phyloP scores from a whole-genome alignment of 2,888 invertebrate genomes.

The Ennomos fuscantarius region DNA sequence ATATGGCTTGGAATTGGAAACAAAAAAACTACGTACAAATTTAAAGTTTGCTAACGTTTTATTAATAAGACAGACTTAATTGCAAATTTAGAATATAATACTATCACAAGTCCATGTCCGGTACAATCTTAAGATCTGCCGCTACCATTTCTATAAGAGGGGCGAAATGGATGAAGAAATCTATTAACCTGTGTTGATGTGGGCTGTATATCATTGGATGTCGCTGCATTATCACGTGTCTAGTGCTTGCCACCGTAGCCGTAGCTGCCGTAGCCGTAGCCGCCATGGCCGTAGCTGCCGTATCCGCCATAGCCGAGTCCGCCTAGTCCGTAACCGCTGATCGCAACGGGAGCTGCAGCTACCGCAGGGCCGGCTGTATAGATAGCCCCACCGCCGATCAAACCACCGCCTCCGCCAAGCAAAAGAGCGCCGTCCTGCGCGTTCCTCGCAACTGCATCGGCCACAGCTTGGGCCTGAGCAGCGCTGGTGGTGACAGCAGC shows the following conservation, averaged over 20 bases:
- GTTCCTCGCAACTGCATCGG: conserved; percentile 67
- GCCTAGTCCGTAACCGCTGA: conserved; percentile 43
- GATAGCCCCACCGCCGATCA: conserved; percentile 38
- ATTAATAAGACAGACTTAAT: conserved; percentile 54
- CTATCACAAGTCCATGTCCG: conserved; percentile 59
- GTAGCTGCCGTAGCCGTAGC: conserved; percentile 30
- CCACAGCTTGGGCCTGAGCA: conserved; percentile 70
- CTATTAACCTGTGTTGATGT: conserved; percentile 54
- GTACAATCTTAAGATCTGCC: conserved; percentile 66
- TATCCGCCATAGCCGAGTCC: conserved; percentile 35
- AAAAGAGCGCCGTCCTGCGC: conserved; percentile 53
- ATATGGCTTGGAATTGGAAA: not conserved
- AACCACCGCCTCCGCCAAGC: conserved; percentile 58
- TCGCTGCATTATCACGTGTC: conserved; percentile 26
- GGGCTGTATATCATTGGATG: conserved; percentile 44
- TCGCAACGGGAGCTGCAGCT: conserved; percentile 37
- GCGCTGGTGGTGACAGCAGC: conserved; percentile 66
- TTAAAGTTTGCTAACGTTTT: conserved; percentile 53
- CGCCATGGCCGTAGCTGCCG: conserved; percentile 39
- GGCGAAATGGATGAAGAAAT: conserved; percentile 75
- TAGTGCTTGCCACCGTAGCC: conserved; percentile 50
- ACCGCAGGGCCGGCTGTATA: conserved; percentile 33
- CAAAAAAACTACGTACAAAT: conserved; percentile 10
- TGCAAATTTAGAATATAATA: conserved; percentile 48
- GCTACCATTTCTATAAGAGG: conserved; percentile 70